Conservation (phyloP, 2,888 invertebrate genomes). For the Branchellion lobata region DNA sequence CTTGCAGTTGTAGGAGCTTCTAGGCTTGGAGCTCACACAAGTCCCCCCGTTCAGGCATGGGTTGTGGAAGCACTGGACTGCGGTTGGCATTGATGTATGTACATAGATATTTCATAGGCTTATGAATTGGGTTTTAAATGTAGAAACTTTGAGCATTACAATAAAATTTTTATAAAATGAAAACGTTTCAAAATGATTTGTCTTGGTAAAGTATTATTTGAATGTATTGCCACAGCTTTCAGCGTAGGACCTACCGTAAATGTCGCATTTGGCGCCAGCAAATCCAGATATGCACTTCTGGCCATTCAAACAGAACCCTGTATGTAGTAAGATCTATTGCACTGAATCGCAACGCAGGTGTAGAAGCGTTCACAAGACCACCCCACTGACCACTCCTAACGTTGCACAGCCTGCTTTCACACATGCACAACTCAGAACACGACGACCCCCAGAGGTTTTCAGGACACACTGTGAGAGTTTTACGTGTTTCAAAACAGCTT, state of each 20-base stretch:
- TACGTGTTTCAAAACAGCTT: neutral
- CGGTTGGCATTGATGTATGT: neutral
- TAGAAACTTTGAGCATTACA: too few relatives aligned
- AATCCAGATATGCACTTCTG: constrained; percentile 12
- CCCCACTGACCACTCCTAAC: neutral
- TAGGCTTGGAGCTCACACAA: neutral
- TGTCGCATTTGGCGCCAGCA: constrained; percentile 18
- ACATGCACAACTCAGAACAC: constrained; percentile 26
- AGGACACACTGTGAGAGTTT: constrained; percentile 30
- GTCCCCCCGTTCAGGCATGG: constrained; percentile 34
- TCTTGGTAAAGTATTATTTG: too few relatives aligned
- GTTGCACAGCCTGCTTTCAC: neutral
- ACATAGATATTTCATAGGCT: too few relatives aligned
- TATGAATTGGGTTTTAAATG: too few relatives aligned
- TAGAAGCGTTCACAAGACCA: too few relatives aligned
- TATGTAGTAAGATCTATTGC: too few relatives aligned
- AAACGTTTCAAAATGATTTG: too few relatives aligned
- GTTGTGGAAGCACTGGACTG: constrained; percentile 26
- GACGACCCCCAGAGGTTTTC: neutral
- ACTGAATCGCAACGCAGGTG: too few relatives aligned
- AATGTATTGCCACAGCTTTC: neutral
- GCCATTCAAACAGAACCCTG: neutral
- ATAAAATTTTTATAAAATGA: too few relatives aligned
- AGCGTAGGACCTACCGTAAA: neutral
- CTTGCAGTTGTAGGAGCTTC: constrained; percentile 7